A percentile compares a stretch with the other conserved stretches of the same genome.
phyloP scores from a whole-genome alignment of 2,888 invertebrate species.

The Psococerastis gibbosa region DNA sequence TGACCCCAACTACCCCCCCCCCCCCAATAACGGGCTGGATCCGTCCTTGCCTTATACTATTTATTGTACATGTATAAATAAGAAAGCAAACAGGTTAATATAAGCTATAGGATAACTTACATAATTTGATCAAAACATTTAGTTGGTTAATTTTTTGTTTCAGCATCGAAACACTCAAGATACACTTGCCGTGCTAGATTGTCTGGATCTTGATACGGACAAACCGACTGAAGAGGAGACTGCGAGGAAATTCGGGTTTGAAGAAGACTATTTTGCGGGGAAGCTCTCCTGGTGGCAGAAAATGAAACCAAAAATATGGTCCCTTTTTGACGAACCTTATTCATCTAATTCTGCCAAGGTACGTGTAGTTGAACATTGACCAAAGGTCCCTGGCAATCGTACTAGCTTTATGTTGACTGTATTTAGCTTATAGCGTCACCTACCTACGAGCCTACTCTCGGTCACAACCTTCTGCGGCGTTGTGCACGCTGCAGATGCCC shows the following conservation, averaged over 20 bases:
- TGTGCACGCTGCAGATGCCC: too few species aligned
- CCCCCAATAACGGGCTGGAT: too few species aligned
- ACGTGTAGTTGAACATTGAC: constrained; percentile 20
- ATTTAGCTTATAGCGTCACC: too few species aligned
- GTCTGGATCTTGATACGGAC: constrained; percentile 92
- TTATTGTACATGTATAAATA: too few species aligned
- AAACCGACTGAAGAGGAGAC: constrained; percentile 96
- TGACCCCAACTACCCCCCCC: too few species aligned
- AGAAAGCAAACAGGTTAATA: too few species aligned
- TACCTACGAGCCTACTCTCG: too few species aligned
- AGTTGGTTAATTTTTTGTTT: constrained; percentile 16
- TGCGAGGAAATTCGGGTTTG: constrained; percentile 92
- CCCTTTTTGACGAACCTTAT: constrained; percentile 97
- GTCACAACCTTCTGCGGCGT: too few species aligned
- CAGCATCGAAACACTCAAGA: constrained; percentile 97
- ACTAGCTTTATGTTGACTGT: too few species aligned
- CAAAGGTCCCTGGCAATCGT: neutral
- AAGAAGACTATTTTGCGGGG: constrained; percentile 82
- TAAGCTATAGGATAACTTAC: too few species aligned
- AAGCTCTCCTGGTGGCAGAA: constrained; percentile 93
- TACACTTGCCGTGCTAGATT: constrained; percentile 91
- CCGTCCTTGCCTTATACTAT: too few species aligned
- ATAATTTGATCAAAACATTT: too few species aligned
- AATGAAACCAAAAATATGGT: constrained; percentile 95
- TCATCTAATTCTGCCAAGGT: constrained; percentile 96